Percentiles rank a stretch among this genome's conserved stretches.
These are phyloP conservation scores for Drosophila bipectinata DNA, from an alignment of 1,140 invertebrate species.

Conservation along the genomic window DNA sequence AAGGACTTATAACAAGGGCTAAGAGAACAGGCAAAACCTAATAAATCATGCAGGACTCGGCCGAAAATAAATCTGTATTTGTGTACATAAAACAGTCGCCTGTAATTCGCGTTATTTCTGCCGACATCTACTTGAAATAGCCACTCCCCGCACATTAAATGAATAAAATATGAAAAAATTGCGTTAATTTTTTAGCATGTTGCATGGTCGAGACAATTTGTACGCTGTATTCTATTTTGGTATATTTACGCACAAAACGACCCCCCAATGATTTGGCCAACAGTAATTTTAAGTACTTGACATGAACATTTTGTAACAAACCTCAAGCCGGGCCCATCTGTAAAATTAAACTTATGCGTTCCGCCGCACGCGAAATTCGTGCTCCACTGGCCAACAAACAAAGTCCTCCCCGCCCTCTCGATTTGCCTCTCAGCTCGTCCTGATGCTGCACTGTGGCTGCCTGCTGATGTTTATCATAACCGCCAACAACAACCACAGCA, in stretches of 20 bases:
- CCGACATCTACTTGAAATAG: conserved; percentile 1
- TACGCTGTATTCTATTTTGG: conserved; percentile 14
- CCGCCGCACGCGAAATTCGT: conserved; percentile 59
- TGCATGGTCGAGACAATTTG: conserved; percentile 47
- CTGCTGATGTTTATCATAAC: conserved; percentile 73
- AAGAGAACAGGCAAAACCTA: background rate
- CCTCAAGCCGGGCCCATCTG: conserved; percentile 45
- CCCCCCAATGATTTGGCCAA: conserved; percentile 59
- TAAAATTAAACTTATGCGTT: conserved; percentile 62
- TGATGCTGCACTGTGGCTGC: conserved; percentile 43
- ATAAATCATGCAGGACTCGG: conserved; percentile 28
- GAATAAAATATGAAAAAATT: conserved; percentile 60
- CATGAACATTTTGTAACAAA: conserved; percentile 64
- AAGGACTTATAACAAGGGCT: conserved; percentile 4
- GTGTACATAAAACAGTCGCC: conserved; percentile 2
- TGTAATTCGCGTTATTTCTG: conserved; percentile 40
- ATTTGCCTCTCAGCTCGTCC: background rate
- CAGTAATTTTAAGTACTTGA: conserved; percentile 69
- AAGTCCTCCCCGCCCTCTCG: background rate
- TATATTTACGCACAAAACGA: conserved; percentile 12
- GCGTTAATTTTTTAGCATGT: conserved; percentile 72
- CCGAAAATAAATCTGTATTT: conserved; percentile 20
- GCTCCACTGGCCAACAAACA: conserved; percentile 36
- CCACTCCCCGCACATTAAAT: conserved; percentile 31
- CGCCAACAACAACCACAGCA: conserved; percentile 61